phyloP scores from a whole-genome alignment of 2,888 invertebrate species.

The Dorcus hopei region DNA sequence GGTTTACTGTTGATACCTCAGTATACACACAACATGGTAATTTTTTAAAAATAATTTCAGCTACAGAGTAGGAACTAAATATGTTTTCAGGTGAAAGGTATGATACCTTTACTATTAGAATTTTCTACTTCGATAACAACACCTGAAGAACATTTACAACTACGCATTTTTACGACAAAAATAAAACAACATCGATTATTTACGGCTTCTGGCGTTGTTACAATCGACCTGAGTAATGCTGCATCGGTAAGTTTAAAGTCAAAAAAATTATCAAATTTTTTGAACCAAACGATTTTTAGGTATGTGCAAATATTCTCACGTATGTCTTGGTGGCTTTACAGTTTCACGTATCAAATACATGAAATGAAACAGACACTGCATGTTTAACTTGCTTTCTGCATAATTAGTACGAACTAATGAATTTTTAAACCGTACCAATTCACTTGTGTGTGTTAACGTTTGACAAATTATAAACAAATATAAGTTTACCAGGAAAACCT shows the following conservation, averaged over 20 bases:
- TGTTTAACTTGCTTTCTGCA: too few species aligned
- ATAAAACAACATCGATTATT: slow-evolving; percentile 41
- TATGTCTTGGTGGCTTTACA: not conserved
- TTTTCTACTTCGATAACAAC: slow-evolving; percentile 42
- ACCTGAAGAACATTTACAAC: slow-evolving; percentile 41
- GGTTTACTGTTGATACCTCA: slow-evolving; percentile 42
- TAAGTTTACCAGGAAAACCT: too few species aligned
- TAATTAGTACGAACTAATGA: too few species aligned
- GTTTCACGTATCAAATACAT: not conserved
- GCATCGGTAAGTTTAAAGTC: slow-evolving; percentile 39
- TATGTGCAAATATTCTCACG: not conserved
- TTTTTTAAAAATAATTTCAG: not conserved
- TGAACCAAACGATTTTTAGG: not conserved
- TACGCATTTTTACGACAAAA: slow-evolving; percentile 45
- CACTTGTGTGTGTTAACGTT: too few species aligned
- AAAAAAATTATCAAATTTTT: not conserved
- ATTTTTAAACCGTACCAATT: too few species aligned
- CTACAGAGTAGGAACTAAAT: too few species aligned
- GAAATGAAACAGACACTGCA: too few species aligned
- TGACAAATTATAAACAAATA: too few species aligned
- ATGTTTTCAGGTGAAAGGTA: slow-evolving; percentile 39
- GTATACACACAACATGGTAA: slow-evolving; percentile 44
- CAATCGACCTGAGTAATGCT: slow-evolving; percentile 43
- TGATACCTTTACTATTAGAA: slow-evolving; percentile 42
- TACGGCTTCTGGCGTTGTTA: slow-evolving; percentile 44